A percentile compares a stretch with the other conserved stretches of the same genome.
phyloP scores from a whole-genome alignment of 35 echinoderm and acorn worm genomes.

The Lytechinus pictus region DNA sequence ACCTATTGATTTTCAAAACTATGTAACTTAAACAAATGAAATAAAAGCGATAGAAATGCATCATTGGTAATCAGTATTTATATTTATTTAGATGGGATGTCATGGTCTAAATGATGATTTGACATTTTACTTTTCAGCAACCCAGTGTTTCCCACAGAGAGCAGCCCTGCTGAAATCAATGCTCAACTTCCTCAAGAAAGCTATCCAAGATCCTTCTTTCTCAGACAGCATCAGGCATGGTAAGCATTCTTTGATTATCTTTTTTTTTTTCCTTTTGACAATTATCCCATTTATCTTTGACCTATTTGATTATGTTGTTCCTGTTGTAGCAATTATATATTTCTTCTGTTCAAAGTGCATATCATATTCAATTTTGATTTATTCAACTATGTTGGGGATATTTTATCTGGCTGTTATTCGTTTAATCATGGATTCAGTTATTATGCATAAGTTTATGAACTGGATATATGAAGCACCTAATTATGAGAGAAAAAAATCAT shows the following conservation, averaged over 20 bases:
- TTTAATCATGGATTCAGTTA: too few species aligned
- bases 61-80: neutral
- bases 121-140: conserved; percentile 45
- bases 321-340: too few species aligned
- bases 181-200: conserved; percentile 99
- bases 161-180: conserved; percentile 96
- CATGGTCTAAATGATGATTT: neutral
- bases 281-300: too few species aligned
- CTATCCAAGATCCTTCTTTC: conserved; percentile 97
- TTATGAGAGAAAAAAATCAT: too few species aligned
- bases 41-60: neutral
- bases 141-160: conserved; percentile 92
- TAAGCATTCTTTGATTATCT: neutral
- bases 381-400: too few species aligned
- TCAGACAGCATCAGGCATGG: conserved; percentile 98
- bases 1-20: neutral
- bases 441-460: too few species aligned
- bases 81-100: neutral
- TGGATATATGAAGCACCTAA: too few species aligned
- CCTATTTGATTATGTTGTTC: too few species aligned
- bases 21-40: neutral
- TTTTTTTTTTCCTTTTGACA: too few species aligned
- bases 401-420: too few species aligned
- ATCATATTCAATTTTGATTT: too few species aligned
- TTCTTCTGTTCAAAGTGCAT: too few species aligned